Evolutionary conservation across 1,140 invertebrate species (phyloP).

Genomic region (Drosophila kanapiae): DNA sequence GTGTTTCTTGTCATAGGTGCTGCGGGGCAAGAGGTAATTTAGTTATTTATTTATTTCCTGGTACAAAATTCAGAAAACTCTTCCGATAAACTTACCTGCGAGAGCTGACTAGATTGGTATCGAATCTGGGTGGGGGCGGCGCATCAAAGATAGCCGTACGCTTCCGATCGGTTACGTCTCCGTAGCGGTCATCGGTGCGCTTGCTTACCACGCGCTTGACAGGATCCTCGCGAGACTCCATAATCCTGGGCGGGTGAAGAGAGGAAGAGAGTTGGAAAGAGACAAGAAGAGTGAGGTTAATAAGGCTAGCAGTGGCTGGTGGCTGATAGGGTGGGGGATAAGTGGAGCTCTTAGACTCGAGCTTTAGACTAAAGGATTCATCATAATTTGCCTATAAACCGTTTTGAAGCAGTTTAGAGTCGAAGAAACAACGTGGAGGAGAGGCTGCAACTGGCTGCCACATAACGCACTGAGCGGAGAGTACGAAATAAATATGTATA

Average conservation of each 20-base stretch:
- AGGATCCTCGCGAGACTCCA: conserved; percentile 85
- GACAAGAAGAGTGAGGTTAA: conserved; percentile 46
- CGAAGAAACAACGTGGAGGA: conserved; percentile 71
- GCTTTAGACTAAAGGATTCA: conserved; percentile 43
- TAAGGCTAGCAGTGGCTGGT: background rate
- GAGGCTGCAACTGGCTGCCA: conserved; percentile 39
- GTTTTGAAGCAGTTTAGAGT: conserved; percentile 51
- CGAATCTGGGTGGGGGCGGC: conserved; percentile 84
- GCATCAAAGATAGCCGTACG: conserved; percentile 85
- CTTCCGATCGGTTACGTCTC: conserved; percentile 85
- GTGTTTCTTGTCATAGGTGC: conserved; percentile 79
- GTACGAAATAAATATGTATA: conserved; percentile 48
- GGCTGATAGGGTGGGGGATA: background rate
- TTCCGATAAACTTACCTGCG: conserved; percentile 58
- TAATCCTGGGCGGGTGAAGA: conserved; percentile 64
- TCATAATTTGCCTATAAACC: conserved; percentile 50
- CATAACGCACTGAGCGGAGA: conserved; percentile 64
- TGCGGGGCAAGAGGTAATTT: background rate
- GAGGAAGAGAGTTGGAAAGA: conserved; percentile 66
- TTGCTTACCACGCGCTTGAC: conserved; percentile 85
- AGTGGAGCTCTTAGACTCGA: conserved; percentile 14
- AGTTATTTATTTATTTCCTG: background rate
- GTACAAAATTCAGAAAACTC: too few species aligned
- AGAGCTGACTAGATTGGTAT: conserved; percentile 73
- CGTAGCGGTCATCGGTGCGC: conserved; percentile 81